A percentile compares a stretch with the other conserved stretches of the same genome.
phyloP scores from a whole-genome alignment of 2,113 vertebrate genomes.

The Xiphias gladius region DNA sequence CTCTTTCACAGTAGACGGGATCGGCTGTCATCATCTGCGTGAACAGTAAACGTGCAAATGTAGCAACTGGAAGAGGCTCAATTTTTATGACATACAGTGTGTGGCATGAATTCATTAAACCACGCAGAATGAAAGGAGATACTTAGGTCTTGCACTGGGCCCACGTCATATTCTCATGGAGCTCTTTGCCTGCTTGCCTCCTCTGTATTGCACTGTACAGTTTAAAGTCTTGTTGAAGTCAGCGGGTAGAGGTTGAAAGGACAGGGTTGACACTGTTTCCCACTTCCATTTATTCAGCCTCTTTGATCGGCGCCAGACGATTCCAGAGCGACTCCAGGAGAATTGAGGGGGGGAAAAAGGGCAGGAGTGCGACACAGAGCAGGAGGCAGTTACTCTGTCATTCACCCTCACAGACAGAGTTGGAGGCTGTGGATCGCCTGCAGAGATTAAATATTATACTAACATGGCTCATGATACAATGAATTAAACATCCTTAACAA shows the following conservation, averaged over 20 bases:
- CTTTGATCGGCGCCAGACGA: too few species aligned
- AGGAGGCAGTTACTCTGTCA: neutral
- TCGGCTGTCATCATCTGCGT: neutral
- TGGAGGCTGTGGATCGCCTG: neutral
- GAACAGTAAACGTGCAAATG: neutral
- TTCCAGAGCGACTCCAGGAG: too few species aligned
- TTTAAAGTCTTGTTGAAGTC: constrained; percentile 9
- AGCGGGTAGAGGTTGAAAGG: accelerated
- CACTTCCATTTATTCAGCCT: neutral
- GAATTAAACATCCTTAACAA: neutral
- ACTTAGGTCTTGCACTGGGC: neutral
- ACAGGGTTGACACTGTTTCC: constrained; percentile 5
- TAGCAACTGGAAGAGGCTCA: neutral
- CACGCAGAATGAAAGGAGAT: neutral
- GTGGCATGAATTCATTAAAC: neutral
- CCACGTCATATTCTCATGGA: neutral
- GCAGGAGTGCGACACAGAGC: constrained; percentile 38
- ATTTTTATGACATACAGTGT: neutral
- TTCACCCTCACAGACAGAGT: neutral
- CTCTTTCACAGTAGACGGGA: too few species aligned
- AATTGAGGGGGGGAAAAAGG: neutral
- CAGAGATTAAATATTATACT: neutral
- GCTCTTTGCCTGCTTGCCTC: neutral
- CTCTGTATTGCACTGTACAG: neutral
- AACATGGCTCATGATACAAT: neutral